Percentiles rank a stretch among this genome's conserved stretches.
Evolutionary conservation across 2,113 vertebrate species (phyloP).

Genomic region (Chaetorhynchus papuensis): DNA sequence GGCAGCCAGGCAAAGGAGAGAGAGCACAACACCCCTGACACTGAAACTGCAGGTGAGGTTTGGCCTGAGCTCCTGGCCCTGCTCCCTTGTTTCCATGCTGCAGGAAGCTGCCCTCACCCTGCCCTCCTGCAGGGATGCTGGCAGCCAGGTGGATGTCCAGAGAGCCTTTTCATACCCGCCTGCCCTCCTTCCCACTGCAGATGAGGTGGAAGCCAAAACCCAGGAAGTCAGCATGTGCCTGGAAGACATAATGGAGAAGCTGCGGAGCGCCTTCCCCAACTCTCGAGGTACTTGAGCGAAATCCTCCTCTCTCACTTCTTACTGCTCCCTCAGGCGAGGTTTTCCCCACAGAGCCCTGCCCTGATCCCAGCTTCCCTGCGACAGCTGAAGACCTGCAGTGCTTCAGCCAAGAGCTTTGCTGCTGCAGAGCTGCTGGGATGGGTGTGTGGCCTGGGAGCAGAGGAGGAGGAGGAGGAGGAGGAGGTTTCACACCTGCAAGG

Average conservation of each 20-base stretch:
- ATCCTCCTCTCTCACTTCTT: constrained; percentile 53
- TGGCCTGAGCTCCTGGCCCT: neutral
- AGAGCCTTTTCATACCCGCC: neutral
- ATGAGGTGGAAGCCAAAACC: constrained; percentile 82
- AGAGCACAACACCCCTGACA: constrained; percentile 86
- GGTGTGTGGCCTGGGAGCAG: neutral
- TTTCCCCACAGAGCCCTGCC: neutral
- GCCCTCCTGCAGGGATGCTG: neutral
- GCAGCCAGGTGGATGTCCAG: neutral
- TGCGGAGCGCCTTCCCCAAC: constrained; percentile 90
- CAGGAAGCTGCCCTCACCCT: neutral
- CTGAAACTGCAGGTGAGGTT: constrained; percentile 84
- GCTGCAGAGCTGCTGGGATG: neutral
- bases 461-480: constrained; percentile 8
- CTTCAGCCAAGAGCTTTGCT: neutral
- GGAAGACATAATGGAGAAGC: constrained; percentile 96
- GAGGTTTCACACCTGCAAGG: neutral
- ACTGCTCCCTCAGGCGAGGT: constrained; percentile 32
- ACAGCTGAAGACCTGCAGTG: neutral
- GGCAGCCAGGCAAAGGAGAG: constrained; percentile 77
- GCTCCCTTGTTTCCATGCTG: neutral
- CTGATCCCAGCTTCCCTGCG: neutral
- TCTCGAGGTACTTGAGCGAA: constrained; percentile 69
- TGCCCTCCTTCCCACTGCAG: constrained; percentile 61
- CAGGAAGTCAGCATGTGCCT: constrained; percentile 91